Percentiles rank a stretch among this genome's conserved stretches.
These are phyloP conservation scores for Protophormia terraenovae DNA, from an alignment of 2,888 invertebrate species.

Conservation along the genomic window DNA sequence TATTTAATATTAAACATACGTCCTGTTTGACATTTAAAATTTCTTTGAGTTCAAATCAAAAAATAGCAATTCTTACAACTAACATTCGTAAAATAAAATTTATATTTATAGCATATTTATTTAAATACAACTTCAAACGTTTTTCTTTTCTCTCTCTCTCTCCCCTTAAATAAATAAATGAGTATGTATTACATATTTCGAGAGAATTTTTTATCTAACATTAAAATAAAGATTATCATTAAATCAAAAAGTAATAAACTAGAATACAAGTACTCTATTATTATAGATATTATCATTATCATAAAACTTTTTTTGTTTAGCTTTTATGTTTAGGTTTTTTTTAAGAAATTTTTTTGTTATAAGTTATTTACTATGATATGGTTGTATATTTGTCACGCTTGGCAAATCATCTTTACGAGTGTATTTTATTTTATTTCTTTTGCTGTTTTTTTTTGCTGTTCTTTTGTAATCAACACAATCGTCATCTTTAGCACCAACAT, in stretches of 20 bases:
- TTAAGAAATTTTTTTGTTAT: constrained; percentile 21
- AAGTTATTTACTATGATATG: constrained; percentile 29
- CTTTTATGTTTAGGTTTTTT: not conserved
- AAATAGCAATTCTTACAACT: not conserved
- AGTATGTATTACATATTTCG: too few relatives aligned
- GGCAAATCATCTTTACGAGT: constrained; percentile 56
- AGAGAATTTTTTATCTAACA: not conserved
- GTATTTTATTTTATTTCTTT: constrained; percentile 35
- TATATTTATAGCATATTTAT: not conserved
- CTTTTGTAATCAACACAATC: constrained; percentile 52
- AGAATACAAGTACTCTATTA: constrained; percentile 39
- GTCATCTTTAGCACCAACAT: constrained; percentile 11
- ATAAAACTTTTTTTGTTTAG: constrained; percentile 4
- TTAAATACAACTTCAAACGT: not conserved
- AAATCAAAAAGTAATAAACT: constrained; percentile 59
- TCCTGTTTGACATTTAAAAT: not conserved
- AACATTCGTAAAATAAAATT: not conserved
- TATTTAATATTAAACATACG: too few relatives aligned
- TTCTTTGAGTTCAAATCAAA: not conserved
- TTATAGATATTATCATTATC: constrained; percentile 47
- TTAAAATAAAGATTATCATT: constrained; percentile 56
- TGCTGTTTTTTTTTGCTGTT: not conserved
- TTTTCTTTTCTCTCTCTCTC: not conserved
- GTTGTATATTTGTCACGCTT: constrained; percentile 60
- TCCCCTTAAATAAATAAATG: not conserved